Conservation (phyloP, 1,140 invertebrate genomes). For the Drosophila pandora region DNA sequence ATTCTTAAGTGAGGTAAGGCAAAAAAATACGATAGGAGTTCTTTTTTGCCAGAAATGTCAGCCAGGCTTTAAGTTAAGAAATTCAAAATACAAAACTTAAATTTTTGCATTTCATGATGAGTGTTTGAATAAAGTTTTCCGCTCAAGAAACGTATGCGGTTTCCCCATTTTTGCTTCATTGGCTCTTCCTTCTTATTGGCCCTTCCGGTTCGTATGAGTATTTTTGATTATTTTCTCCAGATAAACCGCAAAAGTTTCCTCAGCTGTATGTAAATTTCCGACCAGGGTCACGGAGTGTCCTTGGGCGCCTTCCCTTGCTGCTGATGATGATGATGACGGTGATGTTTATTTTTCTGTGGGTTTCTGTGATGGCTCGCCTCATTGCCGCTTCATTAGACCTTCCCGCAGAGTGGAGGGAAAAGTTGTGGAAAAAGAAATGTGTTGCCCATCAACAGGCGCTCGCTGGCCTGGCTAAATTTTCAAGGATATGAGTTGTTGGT, state of each 20-base stretch:
- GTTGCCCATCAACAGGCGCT: slow-evolving; percentile 70
- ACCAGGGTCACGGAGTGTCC: slow-evolving; percentile 36
- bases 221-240: slow-evolving; percentile 39
- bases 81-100: not conserved
- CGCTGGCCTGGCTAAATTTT: slow-evolving; percentile 41
- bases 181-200: slow-evolving; percentile 11
- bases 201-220: slow-evolving; percentile 18
- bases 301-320: not conserved
- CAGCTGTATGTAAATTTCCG: slow-evolving; percentile 41
- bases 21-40: not conserved
- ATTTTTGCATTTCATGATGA: not conserved
- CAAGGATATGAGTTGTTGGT: slow-evolving; percentile 80
- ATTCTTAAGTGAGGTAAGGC: slow-evolving; percentile 18
- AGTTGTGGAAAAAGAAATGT: slow-evolving; percentile 35
- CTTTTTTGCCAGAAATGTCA: not conserved
- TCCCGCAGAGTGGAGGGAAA: slow-evolving; percentile 23
- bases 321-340: slow-evolving; percentile 32
- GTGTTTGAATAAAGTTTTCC: not conserved
- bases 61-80: slow-evolving; percentile 4
- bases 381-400: slow-evolving; percentile 71
- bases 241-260: slow-evolving; percentile 41
- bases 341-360: slow-evolving; percentile 53
- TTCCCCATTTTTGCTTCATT: not conserved
- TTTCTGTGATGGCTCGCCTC: slow-evolving; percentile 28
- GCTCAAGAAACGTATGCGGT: too few species aligned